Conservation (phyloP, 2,888 invertebrate genomes). For the Cerastis rubricosa region DNA sequence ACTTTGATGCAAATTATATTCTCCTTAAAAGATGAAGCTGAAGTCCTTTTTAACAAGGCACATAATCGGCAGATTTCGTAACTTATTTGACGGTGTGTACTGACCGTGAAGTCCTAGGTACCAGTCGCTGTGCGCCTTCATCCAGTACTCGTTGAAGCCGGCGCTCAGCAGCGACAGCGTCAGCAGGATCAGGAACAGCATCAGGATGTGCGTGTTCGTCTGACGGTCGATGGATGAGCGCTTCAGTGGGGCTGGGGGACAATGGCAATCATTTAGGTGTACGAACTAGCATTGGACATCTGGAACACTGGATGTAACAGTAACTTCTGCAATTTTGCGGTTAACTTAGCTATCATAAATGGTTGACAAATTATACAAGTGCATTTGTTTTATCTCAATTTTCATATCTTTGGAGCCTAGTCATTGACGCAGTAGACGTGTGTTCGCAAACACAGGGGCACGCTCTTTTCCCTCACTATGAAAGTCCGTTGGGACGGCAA, state of each 20-base stretch:
- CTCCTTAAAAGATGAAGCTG: not conserved
- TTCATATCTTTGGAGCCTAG: not conserved
- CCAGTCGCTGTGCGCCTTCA: constrained; percentile 93
- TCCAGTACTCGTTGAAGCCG: constrained; percentile 97
- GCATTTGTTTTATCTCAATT: not conserved
- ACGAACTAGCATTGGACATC: not conserved
- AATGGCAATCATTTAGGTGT: too few species aligned
- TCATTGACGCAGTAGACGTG: not conserved
- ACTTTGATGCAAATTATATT: not conserved
- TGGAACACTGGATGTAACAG: not conserved
- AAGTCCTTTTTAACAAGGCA: not conserved
- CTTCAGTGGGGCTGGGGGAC: constrained; percentile 92
- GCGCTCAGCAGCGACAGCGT: constrained; percentile 97
- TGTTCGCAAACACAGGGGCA: not conserved
- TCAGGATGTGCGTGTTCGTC: constrained; percentile 98
- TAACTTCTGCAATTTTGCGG: not conserved
- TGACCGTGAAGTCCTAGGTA: constrained; percentile 96
- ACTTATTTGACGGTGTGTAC: constrained; percentile 12
- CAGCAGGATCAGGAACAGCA: constrained; percentile 98
- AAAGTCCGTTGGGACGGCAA: not conserved
- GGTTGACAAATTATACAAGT: not conserved
- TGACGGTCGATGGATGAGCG: constrained; percentile 98
- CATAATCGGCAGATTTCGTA: not conserved
- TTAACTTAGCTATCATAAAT: not conserved
- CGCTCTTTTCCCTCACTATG: not conserved